Percentiles rank a stretch among this genome's conserved stretches.
Conservation (phyloP, 1,140 invertebrate genomes). For the Habropoda laboriosa region DNA sequence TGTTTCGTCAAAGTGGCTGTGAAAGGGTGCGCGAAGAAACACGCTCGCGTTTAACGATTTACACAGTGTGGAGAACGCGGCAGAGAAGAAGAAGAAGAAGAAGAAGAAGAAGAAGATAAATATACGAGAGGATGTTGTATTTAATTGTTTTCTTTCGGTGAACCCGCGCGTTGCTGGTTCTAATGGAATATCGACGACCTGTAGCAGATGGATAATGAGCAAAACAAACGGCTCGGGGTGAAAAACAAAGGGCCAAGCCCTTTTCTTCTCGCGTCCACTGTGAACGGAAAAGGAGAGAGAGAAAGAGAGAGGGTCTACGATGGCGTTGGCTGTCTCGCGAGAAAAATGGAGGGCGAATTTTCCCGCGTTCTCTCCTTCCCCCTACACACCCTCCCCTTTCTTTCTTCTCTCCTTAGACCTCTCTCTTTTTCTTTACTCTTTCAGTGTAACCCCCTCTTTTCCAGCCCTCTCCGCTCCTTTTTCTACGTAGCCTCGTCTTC, state of each 20-base stretch:
- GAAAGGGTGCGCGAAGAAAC: background rate
- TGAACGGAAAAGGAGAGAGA: too few relatives aligned
- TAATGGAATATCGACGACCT: slow-evolving; percentile 58
- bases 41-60: slow-evolving; percentile 14
- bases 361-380: slow-evolving; percentile 58
- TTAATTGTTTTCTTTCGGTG: slow-evolving; percentile 52
- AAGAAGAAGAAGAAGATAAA: too few relatives aligned
- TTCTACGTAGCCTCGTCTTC: background rate
- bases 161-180: too few relatives aligned
- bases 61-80: slow-evolving; percentile 28
- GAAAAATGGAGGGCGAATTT: slow-evolving; percentile 69
- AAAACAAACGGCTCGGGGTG: slow-evolving; percentile 57
- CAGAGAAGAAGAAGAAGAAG: too few relatives aligned
- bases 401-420: background rate
- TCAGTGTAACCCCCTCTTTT: background rate
- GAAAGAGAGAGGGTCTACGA: slow-evolving; percentile 49
- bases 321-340: slow-evolving; percentile 62
- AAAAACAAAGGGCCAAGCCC: slow-evolving; percentile 42
- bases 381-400: background rate
- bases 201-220: slow-evolving; percentile 53
- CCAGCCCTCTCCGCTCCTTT: too few relatives aligned
- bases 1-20: background rate
- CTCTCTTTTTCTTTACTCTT: background rate
- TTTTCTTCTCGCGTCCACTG: slow-evolving; percentile 45
- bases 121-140: slow-evolving; percentile 1